phyloP scores from a whole-genome alignment of 2,113 vertebrate species.

The Chaetops frenatus region DNA sequence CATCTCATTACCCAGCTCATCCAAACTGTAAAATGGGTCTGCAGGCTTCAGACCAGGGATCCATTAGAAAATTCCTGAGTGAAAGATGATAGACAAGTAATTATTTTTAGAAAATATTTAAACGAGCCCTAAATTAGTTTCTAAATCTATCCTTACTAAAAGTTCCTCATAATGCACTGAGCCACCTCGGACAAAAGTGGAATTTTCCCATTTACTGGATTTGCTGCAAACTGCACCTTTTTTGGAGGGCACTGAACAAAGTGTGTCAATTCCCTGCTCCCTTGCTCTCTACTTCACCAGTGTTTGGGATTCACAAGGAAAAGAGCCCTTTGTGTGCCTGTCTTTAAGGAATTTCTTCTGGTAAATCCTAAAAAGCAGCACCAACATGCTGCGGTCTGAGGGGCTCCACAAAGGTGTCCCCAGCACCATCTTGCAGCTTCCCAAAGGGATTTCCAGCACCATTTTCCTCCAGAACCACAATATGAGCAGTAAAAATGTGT shows the following conservation, averaged over 20 bases:
- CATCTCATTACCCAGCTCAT: neutral
- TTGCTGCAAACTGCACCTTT: neutral
- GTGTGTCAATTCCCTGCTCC: neutral
- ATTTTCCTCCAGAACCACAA: neutral
- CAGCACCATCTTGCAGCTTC: neutral
- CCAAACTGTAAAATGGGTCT: neutral
- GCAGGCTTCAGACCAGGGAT: neutral
- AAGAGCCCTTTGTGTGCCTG: neutral
- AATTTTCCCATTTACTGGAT: neutral
- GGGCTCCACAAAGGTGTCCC: neutral
- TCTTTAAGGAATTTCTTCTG: neutral
- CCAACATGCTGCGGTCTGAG: neutral
- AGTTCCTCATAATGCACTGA: neutral
- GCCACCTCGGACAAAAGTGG: neutral
- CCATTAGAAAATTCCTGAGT: neutral
- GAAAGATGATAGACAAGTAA: neutral
- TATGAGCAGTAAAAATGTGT: rapidly evolving
- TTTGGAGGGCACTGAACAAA: neutral
- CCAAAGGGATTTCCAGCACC: neutral
- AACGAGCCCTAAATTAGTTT: conserved; percentile 29
- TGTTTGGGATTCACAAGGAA: neutral
- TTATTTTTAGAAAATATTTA: conserved; percentile 49
- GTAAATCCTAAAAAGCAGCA: neutral
- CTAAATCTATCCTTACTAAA: neutral
- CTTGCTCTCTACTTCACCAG: neutral